Base-by-base conservation (phyloP, 2,888 invertebrate species). In the Rhagium mordax region DNA sequence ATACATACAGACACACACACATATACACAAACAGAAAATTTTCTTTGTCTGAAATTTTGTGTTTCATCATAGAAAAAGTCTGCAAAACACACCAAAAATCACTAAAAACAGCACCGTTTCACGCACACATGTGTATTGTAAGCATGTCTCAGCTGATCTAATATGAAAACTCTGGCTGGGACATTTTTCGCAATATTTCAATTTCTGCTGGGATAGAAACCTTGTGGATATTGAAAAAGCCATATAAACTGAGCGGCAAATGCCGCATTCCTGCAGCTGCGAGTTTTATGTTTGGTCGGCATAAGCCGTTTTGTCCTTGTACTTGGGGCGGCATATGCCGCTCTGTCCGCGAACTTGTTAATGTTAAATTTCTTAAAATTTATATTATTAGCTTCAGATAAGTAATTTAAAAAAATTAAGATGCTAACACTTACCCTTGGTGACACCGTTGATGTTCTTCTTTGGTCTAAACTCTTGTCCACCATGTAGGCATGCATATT, bases 291-390 rank as follows among this genome's bases (percentile, higher is more conserved):
- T 57, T 57, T 57, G 60, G 27, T 15, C 33, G 16, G 16, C 60
- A 33, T 60, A 60, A n/a, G 60, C 60, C 29, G 33, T 33, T 60
- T 60, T 60, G 6, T 59, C 59, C 60, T n/a, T n/a, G n/a, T n/a
- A n/a, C n/a, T n/a, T n/a, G n/a, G n/a, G n/a, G n/a, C n/a, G n/a
- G n/a, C n/a, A n/a, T n/a, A n/a, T n/a, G n/a, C n/a, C n/a, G n/a
- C n/a, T n/a, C n/a, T n/a, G n/a, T 33, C 33, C 33, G 33, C 33
- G 33, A 33, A 33, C 49, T n/a, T n/a, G n/a, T n/a, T n/a, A n/a
- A n/a, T n/a, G n/a, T n/a, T n/a, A n/a, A n/a, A n/a, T n/a, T n/a
- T n/a, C n/a, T n/a, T n/a, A n/a, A n/a, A n/a, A n/a, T n/a, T n/a
- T n/a, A n/a, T n/a, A n/a, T n/a, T n/a, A n/a, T n/a, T n/a, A n/a